Percentiles rank a stretch among this genome's conserved stretches.
Evolutionary conservation across 2,797 vertebrate genomes (phyloP).

Genomic region (Esox masquinongy): DNA sequence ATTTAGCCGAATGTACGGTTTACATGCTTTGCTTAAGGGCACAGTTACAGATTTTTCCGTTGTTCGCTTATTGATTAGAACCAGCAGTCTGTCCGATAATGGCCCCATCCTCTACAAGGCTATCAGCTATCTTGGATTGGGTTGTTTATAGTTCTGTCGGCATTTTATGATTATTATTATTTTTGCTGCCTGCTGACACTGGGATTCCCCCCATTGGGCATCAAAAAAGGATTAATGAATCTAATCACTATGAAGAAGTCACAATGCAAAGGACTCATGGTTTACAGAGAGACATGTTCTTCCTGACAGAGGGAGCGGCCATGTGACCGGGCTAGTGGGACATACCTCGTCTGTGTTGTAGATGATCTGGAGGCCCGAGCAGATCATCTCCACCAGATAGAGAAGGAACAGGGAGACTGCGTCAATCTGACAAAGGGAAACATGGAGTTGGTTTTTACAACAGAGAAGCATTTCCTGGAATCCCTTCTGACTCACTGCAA

Average conservation of each 20-base stretch:
- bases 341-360: conserved; percentile 98
- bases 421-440: conserved; percentile 79
- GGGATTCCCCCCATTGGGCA: background rate
- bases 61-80: too few relatives aligned
- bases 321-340: background rate
- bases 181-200: background rate
- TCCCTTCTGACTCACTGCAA: background rate
- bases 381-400: conserved; percentile 97
- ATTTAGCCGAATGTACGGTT: too few relatives aligned
- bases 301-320: background rate
- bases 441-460: background rate
- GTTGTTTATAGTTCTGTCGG: background rate
- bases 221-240: background rate
- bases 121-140: background rate
- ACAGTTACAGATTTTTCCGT: too few relatives aligned
- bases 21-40: too few relatives aligned
- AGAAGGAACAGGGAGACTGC: conserved; percentile 90
- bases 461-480: background rate
- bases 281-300: background rate
- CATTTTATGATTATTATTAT: background rate
- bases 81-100: too few relatives aligned
- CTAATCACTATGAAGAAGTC: background rate
- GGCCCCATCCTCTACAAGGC: too few relatives aligned
- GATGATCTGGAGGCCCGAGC: conserved; percentile 94
- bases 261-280: background rate